Conservation (phyloP, 1,140 invertebrate genomes). For the Drosophila arizonae region DNA sequence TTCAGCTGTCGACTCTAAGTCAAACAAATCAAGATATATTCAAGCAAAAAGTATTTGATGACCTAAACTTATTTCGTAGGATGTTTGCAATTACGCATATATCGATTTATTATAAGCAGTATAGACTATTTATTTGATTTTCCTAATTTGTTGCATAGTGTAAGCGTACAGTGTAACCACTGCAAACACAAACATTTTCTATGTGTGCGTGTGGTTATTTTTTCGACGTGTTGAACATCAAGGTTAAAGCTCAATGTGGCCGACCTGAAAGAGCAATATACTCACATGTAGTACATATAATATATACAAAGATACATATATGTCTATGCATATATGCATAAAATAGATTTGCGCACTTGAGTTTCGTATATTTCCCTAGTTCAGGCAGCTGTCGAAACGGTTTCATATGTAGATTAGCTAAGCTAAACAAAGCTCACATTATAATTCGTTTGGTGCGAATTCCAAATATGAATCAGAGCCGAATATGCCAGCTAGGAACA, state of each 20-base stretch:
- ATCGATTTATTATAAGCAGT: too few relatives aligned
- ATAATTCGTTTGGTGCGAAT: conserved; percentile 17
- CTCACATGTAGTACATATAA: conserved; percentile 7
- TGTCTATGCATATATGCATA: conserved; percentile 1
- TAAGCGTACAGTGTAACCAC: conserved; percentile 10
- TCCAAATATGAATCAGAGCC: conserved; percentile 36
- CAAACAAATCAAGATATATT: too few relatives aligned
- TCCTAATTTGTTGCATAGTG: conserved; percentile 19
- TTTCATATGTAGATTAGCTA: conserved; percentile 22
- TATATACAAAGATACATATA: conserved; percentile 2
- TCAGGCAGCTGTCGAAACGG: conserved; percentile 5
- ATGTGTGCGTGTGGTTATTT: conserved; percentile 19
- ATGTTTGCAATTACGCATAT: too few relatives aligned
- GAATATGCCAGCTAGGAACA: conserved; percentile 14
- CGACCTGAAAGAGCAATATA: conserved; percentile 35
- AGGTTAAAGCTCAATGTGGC: conserved; percentile 46
- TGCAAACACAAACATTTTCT: conserved; percentile 26
- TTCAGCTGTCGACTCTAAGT: too few relatives aligned
- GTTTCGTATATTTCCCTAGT: conserved; percentile 6
- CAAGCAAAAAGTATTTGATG: too few relatives aligned
- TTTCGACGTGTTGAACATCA: conserved; percentile 26
- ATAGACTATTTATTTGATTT: neutral
- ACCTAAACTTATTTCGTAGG: too few relatives aligned
- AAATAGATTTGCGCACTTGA: neutral
- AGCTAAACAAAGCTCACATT: conserved; percentile 7